Conservation (phyloP, 1,140 invertebrate species). For the Acromyrmex charruanus region DNA sequence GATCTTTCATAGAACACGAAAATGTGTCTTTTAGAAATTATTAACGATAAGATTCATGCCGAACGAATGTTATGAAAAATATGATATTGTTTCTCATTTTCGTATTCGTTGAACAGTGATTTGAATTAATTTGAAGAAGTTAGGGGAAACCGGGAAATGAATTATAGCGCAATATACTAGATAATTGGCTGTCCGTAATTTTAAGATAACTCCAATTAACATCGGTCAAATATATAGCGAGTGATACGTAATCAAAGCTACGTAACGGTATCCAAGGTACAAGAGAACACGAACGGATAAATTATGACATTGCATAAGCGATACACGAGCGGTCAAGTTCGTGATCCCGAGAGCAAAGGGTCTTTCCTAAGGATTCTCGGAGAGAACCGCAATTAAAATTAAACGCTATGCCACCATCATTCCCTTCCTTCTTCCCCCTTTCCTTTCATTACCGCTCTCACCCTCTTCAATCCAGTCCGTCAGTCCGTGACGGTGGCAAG, state of each 20-base stretch:
- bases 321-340: slow-evolving; percentile 70
- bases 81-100: not conserved
- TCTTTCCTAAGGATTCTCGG: slow-evolving; percentile 79
- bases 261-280: slow-evolving; percentile 28
- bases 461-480: slow-evolving; percentile 75
- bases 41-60: not conserved
- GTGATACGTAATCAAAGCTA: slow-evolving; percentile 35
- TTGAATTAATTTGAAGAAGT: not conserved
- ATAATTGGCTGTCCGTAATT: not conserved
- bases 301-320: slow-evolving; percentile 80
- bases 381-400: slow-evolving; percentile 84
- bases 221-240: not conserved
- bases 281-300: slow-evolving; percentile 71
- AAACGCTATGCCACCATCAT: slow-evolving; percentile 74
- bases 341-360: slow-evolving; percentile 71
- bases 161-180: not conserved
- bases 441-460: slow-evolving; percentile 65
- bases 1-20: not conserved
- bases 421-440: slow-evolving; percentile 16
- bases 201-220: not conserved
- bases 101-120: not conserved
- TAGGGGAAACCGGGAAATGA: not conserved
- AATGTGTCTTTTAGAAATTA: not conserved
- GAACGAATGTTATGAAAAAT: not conserved
- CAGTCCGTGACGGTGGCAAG: slow-evolving; percentile 80